A percentile compares a stretch with the other conserved stretches of the same genome.
Evolutionary conservation across 2,113 vertebrate species (phyloP).

Genomic region (Bubo blakistoni): DNA sequence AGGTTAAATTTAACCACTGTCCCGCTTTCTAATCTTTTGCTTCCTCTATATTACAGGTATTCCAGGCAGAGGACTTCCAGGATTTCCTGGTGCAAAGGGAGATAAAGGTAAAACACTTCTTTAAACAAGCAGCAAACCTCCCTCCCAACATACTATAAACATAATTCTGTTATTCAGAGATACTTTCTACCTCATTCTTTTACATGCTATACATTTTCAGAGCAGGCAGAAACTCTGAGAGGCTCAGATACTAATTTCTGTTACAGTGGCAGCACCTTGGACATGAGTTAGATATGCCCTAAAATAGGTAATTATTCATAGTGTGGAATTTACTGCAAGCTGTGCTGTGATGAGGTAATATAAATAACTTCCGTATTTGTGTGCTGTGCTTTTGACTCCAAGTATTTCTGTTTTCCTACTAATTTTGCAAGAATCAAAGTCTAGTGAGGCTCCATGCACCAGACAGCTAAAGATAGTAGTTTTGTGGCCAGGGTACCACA

Average conservation of each 20-base stretch:
- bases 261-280: constrained; percentile 34
- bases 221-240: not conserved
- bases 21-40: not conserved
- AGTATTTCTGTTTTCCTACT: constrained; percentile 42
- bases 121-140: not conserved
- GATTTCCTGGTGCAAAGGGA: constrained; percentile 77
- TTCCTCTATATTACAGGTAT: constrained; percentile 71
- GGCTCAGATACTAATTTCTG: constrained; percentile 9
- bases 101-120: constrained; percentile 79
- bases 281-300: constrained; percentile 19
- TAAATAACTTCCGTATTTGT: constrained; percentile 36
- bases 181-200: not conserved
- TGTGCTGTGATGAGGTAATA: constrained; percentile 46
- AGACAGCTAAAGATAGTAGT: not conserved
- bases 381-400: constrained; percentile 45
- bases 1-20: not conserved
- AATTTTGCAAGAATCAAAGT: constrained; percentile 32
- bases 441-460: not conserved
- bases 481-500: not conserved
- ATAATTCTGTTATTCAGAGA: not conserved
- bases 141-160: not conserved
- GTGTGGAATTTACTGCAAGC: constrained; percentile 12
- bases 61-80: constrained; percentile 84
- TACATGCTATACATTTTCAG: not conserved
- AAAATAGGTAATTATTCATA: constrained; percentile 57